Evolutionary conservation across 2,113 vertebrate genomes (phyloP).

Genomic region (Caloenas nicobarica): DNA sequence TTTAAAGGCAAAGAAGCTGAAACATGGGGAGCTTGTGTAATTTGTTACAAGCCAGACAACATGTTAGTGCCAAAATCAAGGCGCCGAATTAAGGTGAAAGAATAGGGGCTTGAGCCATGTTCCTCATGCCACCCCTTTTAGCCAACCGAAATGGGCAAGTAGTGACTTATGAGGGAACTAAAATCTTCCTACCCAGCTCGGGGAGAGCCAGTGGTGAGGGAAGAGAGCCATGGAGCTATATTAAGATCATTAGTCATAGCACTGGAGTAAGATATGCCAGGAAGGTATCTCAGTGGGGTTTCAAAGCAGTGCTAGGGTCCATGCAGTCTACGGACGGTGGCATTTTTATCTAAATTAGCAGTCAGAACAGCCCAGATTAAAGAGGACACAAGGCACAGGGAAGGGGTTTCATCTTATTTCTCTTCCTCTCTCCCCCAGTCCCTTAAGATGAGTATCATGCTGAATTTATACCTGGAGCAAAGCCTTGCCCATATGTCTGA

Average conservation of each 20-base stretch:
- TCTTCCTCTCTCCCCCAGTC: not conserved
- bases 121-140: not conserved
- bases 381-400: not conserved
- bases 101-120: not conserved
- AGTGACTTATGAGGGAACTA: not conserved
- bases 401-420: not conserved
- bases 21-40: not conserved
- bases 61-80: not conserved
- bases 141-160: not conserved
- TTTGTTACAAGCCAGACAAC: not conserved
- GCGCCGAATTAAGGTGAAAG: not conserved
- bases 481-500: not conserved
- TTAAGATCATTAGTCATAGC: not conserved
- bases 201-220: not conserved
- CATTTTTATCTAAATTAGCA: not conserved
- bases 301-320: not conserved
- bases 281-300: not conserved
- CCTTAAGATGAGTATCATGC: not conserved
- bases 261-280: not conserved
- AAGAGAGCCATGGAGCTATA: not conserved
- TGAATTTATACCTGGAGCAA: not conserved
- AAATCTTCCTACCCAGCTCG: not conserved
- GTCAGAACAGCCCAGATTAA: not conserved
- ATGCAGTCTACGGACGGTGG: not conserved
- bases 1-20: not conserved